These are phyloP conservation scores for Plestiodon gilberti DNA, from an alignment of 2,113 vertebrate genomes.

Conservation along the genomic window DNA sequence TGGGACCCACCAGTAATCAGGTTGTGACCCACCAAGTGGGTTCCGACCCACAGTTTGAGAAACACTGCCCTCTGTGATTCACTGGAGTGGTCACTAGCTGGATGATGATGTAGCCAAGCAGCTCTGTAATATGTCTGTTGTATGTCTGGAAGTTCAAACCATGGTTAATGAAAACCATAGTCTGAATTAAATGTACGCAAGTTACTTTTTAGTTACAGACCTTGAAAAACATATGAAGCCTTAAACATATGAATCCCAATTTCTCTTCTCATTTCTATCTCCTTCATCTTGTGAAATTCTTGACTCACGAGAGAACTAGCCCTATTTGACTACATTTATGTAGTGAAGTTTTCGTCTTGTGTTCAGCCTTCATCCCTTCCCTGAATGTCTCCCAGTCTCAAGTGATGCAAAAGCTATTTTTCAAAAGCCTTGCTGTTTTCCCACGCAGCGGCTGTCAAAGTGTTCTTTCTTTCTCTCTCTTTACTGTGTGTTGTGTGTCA, in stretches of 20 bases:
- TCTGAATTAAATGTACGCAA: neutral
- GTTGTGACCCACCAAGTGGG: no score
- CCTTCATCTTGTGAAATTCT: neutral
- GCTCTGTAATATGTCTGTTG: neutral
- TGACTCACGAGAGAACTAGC: conserved; percentile 2
- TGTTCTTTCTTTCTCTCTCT: conserved; percentile 10
- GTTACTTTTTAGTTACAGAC: neutral
- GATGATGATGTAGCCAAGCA: neutral
- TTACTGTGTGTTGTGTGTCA: conserved; percentile 36
- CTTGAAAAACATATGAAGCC: neutral
- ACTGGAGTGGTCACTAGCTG: neutral
- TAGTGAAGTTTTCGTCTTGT: conserved; percentile 50
- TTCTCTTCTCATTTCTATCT: conserved; percentile 27
- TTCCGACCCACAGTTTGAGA: no score
- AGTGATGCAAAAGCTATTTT: conserved; percentile 56
- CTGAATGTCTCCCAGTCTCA: conserved; percentile 46
- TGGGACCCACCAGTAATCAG: no score
- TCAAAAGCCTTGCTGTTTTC: conserved; percentile 46
- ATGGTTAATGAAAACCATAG: neutral
- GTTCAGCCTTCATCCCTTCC: conserved; percentile 46
- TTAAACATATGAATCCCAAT: neutral
- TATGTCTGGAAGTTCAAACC: no score
- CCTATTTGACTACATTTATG: conserved; percentile 37
- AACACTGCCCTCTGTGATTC: no score
- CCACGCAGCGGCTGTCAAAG: neutral